phyloP scores from a whole-genome alignment of 2,797 vertebrate genomes.

The Pyrrhura leucotis region DNA sequence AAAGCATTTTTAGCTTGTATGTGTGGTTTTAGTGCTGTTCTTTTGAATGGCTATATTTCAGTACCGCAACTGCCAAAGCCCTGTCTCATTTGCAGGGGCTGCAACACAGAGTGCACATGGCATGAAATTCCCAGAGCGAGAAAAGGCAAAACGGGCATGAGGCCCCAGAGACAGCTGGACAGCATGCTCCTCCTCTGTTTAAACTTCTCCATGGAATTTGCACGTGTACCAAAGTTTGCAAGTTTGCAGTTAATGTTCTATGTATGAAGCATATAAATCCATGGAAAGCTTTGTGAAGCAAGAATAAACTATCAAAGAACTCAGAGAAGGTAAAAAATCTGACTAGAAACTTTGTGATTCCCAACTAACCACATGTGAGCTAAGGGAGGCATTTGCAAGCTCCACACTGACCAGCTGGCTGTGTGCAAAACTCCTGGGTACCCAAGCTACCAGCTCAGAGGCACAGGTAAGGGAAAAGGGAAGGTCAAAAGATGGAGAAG shows the following conservation, averaged over 20 bases:
- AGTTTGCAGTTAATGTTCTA: not conserved
- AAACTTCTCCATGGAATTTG: not conserved
- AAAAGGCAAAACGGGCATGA: not conserved
- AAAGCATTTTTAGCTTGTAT: not conserved
- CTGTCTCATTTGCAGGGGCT: not conserved
- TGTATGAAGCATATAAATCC: not conserved
- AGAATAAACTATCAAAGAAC: not conserved
- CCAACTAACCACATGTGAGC: accelerated
- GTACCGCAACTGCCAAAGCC: not conserved
- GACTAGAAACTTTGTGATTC: not conserved
- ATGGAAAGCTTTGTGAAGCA: not conserved
- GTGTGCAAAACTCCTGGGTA: not conserved
- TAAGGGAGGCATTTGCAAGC: accelerated
- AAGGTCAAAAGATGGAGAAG: not conserved
- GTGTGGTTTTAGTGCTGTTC: not conserved
- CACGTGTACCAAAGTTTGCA: not conserved
- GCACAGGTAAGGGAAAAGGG: not conserved
- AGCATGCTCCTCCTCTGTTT: not conserved
- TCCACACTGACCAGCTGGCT: not conserved
- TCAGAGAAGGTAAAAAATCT: not conserved
- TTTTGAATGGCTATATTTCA: not conserved
- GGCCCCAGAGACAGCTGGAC: not conserved
- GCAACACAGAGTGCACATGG: not conserved
- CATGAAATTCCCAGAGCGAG: not conserved
- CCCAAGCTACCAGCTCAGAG: not conserved